Evolutionary conservation across 2,113 vertebrate genomes (phyloP).

Genomic region (Pachyramphus minor): DNA sequence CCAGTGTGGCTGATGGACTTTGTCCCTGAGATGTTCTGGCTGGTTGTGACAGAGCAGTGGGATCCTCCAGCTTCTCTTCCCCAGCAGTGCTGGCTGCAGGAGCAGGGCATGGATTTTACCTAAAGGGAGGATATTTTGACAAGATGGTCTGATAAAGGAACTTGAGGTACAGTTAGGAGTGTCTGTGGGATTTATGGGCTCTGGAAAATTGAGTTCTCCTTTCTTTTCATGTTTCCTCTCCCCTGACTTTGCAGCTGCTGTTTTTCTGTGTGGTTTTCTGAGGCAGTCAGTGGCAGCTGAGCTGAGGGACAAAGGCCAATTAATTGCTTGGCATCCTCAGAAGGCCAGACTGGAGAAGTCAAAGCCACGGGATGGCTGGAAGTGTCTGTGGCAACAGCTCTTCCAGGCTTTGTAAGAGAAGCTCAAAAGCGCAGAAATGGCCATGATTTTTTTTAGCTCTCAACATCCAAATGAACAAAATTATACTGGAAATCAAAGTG

Average conservation of each 20-base stretch:
- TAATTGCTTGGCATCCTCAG: neutral
- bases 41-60: neutral
- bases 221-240: neutral
- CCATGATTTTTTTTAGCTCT: too few species aligned
- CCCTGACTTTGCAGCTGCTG: neutral
- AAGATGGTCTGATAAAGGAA: neutral
- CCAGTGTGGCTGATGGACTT: fast-evolving
- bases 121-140: fast-evolving
- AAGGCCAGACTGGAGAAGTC: neutral
- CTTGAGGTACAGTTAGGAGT: fast-evolving
- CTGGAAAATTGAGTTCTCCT: neutral
- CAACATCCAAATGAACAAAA: neutral
- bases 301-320: neutral
- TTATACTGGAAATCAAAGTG: fast-evolving
- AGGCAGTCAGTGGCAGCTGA: neutral
- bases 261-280: neutral
- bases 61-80: neutral
- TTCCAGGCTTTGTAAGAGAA: neutral
- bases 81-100: neutral
- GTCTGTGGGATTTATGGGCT: neutral
- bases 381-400: neutral
- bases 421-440: neutral
- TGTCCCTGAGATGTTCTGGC: fast-evolving
- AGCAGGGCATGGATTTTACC: too few species aligned
- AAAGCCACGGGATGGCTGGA: neutral